phyloP scores from a whole-genome alignment of 2,113 vertebrate species.

The Uria aalge region DNA sequence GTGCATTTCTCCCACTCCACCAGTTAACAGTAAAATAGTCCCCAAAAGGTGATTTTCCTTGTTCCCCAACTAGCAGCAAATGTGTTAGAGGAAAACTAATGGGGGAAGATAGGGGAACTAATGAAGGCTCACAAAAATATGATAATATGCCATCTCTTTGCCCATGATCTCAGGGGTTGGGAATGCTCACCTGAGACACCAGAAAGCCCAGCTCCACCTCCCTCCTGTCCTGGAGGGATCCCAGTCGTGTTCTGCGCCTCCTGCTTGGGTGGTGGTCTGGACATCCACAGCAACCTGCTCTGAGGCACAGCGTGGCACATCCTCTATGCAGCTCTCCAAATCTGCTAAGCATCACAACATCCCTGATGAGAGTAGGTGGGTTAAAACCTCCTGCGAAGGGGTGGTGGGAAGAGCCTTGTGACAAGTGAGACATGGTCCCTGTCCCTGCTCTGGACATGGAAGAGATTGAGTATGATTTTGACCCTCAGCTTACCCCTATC shows the following conservation, averaged over 20 bases:
- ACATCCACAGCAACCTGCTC: neutral
- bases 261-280: neutral
- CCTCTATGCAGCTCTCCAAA: accelerated
- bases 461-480: neutral
- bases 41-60: neutral
- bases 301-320: neutral
- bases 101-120: neutral
- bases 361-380: neutral
- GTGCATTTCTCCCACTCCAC: neutral
- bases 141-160: accelerated
- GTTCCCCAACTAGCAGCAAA: neutral
- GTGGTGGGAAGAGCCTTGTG: neutral
- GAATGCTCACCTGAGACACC: neutral
- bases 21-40: neutral
- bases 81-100: neutral
- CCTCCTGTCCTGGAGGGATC: neutral
- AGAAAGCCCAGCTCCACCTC: neutral
- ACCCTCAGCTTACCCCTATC: neutral
- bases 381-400: neutral
- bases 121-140: neutral
- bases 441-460: neutral
- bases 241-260: accelerated
- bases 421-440: neutral
- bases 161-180: accelerated
- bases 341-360: neutral